Evolutionary conservation across 2,888 invertebrate species (phyloP), one percentile per base, ranked within the genome.

Genomic region (Tetropium fuscum): DNA sequence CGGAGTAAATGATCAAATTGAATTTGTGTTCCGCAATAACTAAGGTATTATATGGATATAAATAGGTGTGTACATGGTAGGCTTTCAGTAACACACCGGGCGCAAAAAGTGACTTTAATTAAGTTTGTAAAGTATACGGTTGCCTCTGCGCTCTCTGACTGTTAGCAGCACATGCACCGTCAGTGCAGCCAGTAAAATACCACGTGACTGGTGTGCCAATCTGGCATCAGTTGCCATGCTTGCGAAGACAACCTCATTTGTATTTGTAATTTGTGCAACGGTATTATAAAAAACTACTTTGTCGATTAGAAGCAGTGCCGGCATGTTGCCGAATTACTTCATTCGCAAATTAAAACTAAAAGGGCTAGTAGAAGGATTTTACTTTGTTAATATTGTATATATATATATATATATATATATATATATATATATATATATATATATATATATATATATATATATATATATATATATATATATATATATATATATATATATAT

Each of bases 61-160:
- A 49, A 51, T 40, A 40, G 51, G 27, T 18, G 40, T 51, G 40
- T 27, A 25, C 51, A 40, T 25, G 27, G 38, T 25, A 8, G 40
- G 20, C 27, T 51, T 51, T 27, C 51, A 40, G 18, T 13, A 34
- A 25, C 38, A 25, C 20, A 16, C 40, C 57, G 40, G 53, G 34
- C 47, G 58, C 48, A 55, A 54, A 49, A 60, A 55, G 55, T 60
- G 32, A 44, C 55, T 60, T 60, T 60, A 60, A 60, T 60, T 60
- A 60, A 60, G 55, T 55, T 55, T 43, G 34, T 55, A 60, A 54
- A 55, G 55, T 55, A 49, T 55, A 51, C 44, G 58, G 58, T 58
- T 58, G 45, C 53, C 40, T 20, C 13, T 38, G 38, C 40, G 30
- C 30, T 58, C 32, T 47, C 30, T 44, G 53, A 58, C 53, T 53